Base-by-base conservation (phyloP, 2,888 invertebrate species). In the Sicus ferrugineus region DNA sequence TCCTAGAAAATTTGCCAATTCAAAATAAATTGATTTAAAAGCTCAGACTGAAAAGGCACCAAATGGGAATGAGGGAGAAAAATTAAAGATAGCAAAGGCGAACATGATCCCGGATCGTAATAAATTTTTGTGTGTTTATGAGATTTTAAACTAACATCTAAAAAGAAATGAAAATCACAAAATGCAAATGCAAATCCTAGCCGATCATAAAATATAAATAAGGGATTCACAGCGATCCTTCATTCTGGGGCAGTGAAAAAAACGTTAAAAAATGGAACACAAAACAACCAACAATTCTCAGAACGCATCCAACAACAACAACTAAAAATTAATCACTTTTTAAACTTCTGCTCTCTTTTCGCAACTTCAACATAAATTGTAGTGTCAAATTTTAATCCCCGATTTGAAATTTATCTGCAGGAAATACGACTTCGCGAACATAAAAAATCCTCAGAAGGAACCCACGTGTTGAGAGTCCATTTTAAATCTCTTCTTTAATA, bases 331-430 rank as follows among this genome's bases (percentile, higher is more conserved):
- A 65, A 65, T 65, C 54, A n/a, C 52, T 65, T 65, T 65, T 65
- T 65, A 65, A 65, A 54, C 65, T 16, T 21, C n/a, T n/a, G n/a
- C n/a, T n/a, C n/a, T n/a, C n/a, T n/a, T n/a, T n/a, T n/a, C 54
- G 7, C 38, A 38, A 65, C 65, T 52, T 30, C 21, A 52, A 31
- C 31, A 23, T 30, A 31, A 61, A 65, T 54, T 65, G n/a, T 65
- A 65, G 65, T 65, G 65, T 65, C 65, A 65, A 65, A 54, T 52
- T 65, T 65, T 54, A 65, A 65, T 65, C 54, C 34, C 65, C 21
- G 54, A 34, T 65, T 65, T 65, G 65, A 65, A 65, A 54, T 54
- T 65, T 65, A 52, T 34, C 26, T 65, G 65, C 65, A n/a, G 42
- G n/a, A n/a, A n/a, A n/a, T n/a, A n/a, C n/a, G n/a, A 65, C 52